A percentile compares a stretch with the other conserved stretches of the same genome.
Evolutionary conservation across 2,888 invertebrate species (phyloP).

Genomic region (Morpho deidamia): DNA sequence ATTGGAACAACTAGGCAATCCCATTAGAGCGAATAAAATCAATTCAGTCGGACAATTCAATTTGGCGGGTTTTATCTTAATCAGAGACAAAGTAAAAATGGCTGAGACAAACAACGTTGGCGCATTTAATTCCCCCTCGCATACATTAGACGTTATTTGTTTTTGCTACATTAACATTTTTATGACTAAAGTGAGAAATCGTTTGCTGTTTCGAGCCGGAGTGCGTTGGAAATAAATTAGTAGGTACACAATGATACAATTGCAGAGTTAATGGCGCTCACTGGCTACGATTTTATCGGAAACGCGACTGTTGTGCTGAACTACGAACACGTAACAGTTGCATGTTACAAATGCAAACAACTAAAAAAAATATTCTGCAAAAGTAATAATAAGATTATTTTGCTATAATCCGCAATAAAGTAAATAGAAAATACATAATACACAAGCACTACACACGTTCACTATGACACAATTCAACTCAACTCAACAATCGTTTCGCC

Average conservation of each 20-base stretch:
- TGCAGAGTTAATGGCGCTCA: too few relatives aligned
- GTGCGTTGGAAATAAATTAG: neutral
- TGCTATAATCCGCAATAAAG: too few relatives aligned
- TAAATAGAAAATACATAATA: too few relatives aligned
- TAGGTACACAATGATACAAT: neutral
- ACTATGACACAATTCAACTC: too few relatives aligned
- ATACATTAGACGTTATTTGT: constrained; percentile 73
- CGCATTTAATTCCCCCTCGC: constrained; percentile 65
- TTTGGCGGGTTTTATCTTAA: constrained; percentile 43
- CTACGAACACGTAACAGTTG: too few relatives aligned
- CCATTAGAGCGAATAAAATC: constrained; percentile 30
- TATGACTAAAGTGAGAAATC: constrained; percentile 74
- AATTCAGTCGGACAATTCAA: constrained; percentile 46
- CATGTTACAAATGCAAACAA: too few relatives aligned
- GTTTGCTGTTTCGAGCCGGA: constrained; percentile 30
- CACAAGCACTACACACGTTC: too few relatives aligned
- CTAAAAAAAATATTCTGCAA: too few relatives aligned
- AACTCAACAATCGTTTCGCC: too few relatives aligned
- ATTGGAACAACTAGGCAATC: constrained; percentile 13
- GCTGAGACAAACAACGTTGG: constrained; percentile 33
- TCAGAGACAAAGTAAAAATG: constrained; percentile 43
- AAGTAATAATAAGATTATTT: too few relatives aligned
- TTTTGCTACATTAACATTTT: constrained; percentile 76
- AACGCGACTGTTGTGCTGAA: too few relatives aligned
- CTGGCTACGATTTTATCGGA: too few relatives aligned